These are phyloP conservation scores for Masticophis lateralis DNA, from an alignment of 2,797 vertebrate genomes.

Conservation along the genomic window DNA sequence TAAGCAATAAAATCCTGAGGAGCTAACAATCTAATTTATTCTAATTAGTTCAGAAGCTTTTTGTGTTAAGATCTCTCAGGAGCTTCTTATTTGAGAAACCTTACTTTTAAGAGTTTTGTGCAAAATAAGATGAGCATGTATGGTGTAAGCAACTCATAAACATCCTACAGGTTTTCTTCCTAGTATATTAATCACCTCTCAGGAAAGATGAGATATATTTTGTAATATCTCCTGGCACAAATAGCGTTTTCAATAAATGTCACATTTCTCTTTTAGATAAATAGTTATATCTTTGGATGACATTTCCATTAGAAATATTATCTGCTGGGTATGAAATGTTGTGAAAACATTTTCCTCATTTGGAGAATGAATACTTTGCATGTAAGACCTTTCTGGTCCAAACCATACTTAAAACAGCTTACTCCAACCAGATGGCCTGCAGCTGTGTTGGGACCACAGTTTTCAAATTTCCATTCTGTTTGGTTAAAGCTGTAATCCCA, in stretches of 20 bases:
- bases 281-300: not conserved
- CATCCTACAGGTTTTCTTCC: not conserved
- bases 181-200: not conserved
- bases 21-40: not conserved
- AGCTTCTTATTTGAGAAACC: not conserved
- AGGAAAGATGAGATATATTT: not conserved
- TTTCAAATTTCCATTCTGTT: not conserved
- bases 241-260: not conserved
- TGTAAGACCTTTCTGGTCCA: not conserved
- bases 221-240: not conserved
- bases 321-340: conserved; percentile 7
- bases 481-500: not conserved
- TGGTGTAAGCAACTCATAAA: not conserved
- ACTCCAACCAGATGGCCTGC: not conserved
- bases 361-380: not conserved
- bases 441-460: not conserved
- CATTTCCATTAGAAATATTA: conserved; percentile 5
- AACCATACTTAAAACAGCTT: not conserved
- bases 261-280: conserved; percentile 4
- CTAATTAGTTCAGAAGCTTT: not conserved
- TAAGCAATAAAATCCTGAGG: not conserved
- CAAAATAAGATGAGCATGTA: not conserved
- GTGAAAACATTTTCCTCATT: conserved; percentile 1
- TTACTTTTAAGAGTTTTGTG: not conserved
- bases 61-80: not conserved